Evolutionary conservation across 1,140 invertebrate species (phyloP).

Genomic region (Brachionus paranguensis): DNA sequence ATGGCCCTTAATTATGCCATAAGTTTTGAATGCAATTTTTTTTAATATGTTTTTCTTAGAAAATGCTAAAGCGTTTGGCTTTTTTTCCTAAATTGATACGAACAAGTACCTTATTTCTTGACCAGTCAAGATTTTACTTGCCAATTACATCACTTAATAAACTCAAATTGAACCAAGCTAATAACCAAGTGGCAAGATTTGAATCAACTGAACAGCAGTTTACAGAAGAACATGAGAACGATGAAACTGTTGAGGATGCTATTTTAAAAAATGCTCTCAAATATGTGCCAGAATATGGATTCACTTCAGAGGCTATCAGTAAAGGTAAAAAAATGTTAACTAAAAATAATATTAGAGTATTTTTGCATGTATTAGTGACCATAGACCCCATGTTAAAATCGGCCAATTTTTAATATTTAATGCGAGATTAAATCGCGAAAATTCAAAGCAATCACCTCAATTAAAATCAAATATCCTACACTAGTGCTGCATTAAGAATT

Average conservation of each 20-base stretch:
- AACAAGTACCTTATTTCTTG: neutral
- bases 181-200: neutral
- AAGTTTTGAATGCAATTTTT: neutral
- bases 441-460: too few relatives aligned
- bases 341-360: neutral
- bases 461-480: too few relatives aligned
- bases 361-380: too few relatives aligned
- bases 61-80: neutral
- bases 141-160: neutral
- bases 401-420: too few relatives aligned
- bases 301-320: slow-evolving; percentile 18
- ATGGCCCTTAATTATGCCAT: neutral
- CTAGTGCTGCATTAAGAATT: too few relatives aligned
- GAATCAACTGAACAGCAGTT: neutral
- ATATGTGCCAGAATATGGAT: slow-evolving; percentile 14
- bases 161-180: neutral
- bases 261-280: slow-evolving; percentile 18
- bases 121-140: neutral
- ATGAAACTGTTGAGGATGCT: neutral
- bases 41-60: neutral
- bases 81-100: neutral
- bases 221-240: neutral
- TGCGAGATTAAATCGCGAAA: too few relatives aligned
- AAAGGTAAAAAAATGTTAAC: neutral
- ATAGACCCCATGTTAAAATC: too few relatives aligned